Base-by-base conservation (phyloP, 1,140 invertebrate genomes). In the Pinna nobilis region DNA sequence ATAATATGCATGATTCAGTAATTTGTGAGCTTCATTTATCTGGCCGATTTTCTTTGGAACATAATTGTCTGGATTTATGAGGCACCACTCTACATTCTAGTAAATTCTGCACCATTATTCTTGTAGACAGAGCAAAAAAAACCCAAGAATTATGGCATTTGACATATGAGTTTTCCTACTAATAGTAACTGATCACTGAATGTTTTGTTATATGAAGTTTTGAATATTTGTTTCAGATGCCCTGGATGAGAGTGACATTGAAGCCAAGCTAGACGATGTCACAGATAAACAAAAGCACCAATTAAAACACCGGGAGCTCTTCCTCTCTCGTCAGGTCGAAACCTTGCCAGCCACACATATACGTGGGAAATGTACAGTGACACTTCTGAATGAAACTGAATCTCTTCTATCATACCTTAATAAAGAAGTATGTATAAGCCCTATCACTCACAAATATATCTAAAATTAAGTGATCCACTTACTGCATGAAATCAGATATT, bases 271-370 rank as follows among this genome's bases (percentile, higher is more conserved):
- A 25, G 92, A 92, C 57, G 91, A 93, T 70, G 90, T 88, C 82
- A 91, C 66, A 9, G 88, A 89, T 25, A 86, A 88, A 78, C 81
- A 88, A 49, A 93, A 95, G 80, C 96, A 98, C 90, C 96, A 97
- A 90, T 93, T 99, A 86, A 98, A 98, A 88, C 98, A 99, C 87
- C 93, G 98, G 82, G 98, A 99, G 91, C 91, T 99, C 78, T 99
- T 99, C 91, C 92, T 99, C 51, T 98, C 98, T 9, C 93, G 98
- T 77, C 97, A 99, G 91, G 95, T 99, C 72, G 98, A 99, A 91
- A 99, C 96, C 3, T 92, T 99, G 86, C 97, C 98, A 47, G 98
- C 98, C 59, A 99, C 97, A 64, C 96, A 98, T 91, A 99, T 99
- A 84, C 93, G 98, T 84, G 98, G 98, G 86, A 99, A 99, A 92